Percentiles rank a stretch among this genome's conserved stretches.
Conservation (phyloP, 2,888 invertebrate species). For the Xestoiulus laeticollis region DNA sequence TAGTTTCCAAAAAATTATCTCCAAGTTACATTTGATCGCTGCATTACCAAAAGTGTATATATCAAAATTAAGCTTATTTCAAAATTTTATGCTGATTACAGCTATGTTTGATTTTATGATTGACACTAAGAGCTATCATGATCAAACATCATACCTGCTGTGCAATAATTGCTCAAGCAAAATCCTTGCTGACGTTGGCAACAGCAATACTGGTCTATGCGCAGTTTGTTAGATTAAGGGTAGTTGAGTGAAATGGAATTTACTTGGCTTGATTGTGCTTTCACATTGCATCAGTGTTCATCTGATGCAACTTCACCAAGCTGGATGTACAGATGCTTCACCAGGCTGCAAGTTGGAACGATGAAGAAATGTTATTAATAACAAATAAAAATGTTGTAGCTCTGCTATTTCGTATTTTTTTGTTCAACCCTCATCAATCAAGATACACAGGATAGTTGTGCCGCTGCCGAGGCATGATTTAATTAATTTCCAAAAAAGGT, state of each 20-base stretch:
- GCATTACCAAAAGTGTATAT: no score
- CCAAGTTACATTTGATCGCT: no score
- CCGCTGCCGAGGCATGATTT: not conserved
- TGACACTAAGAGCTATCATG: no score
- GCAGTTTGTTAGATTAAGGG: not conserved
- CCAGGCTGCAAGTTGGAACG: not conserved
- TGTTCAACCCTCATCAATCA: not conserved
- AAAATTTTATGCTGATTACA: no score
- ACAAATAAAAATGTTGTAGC: not conserved
- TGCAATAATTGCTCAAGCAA: no score
- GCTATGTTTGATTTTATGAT: no score
- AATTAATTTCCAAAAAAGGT: not conserved
- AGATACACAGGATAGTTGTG: not conserved
- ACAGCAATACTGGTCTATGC: no score
- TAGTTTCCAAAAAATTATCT: no score
- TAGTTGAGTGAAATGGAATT: constrained; percentile 25
- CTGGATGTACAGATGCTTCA: not conserved
- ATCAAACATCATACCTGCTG: no score
- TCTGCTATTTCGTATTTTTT: not conserved
- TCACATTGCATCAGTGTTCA: not conserved
- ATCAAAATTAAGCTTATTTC: no score
- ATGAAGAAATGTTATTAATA: not conserved
- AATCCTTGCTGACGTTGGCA: no score
- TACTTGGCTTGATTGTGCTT: not conserved
- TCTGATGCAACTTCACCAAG: not conserved